Conservation (phyloP, 2,888 invertebrate genomes). For the Pristionchus maxplancki region DNA sequence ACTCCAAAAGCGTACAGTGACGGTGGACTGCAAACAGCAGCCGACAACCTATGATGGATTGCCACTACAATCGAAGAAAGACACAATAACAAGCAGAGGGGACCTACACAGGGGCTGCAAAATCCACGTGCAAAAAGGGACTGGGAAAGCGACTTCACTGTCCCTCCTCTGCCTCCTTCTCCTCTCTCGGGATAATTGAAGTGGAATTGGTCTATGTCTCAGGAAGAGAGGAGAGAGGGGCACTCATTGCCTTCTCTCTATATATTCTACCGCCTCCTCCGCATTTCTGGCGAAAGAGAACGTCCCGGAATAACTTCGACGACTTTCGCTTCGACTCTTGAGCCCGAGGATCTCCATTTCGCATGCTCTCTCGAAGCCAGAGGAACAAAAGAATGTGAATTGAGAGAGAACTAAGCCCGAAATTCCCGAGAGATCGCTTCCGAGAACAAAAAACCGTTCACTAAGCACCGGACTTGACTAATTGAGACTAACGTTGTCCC, state of each 20-base stretch:
- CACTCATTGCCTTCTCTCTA: slow-evolving; percentile 5
- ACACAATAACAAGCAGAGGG: neutral
- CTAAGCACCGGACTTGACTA: neutral
- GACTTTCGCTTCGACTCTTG: neutral
- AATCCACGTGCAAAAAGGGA: neutral
- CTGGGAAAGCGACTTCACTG: slow-evolving; percentile 8
- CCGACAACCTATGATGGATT: neutral
- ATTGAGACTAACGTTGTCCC: neutral
- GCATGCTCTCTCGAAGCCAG: too few relatives aligned
- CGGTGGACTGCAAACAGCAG: neutral
- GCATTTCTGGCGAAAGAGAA: neutral
- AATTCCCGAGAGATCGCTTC: neutral
- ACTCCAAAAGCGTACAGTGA: neutral
- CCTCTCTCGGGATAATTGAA: slow-evolving; percentile 38
- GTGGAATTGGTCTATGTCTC: slow-evolving; percentile 47
- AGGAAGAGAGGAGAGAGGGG: slow-evolving; percentile 4
- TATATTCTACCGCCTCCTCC: neutral
- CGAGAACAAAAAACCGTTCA: neutral
- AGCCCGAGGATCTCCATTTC: neutral
- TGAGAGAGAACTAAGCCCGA: neutral
- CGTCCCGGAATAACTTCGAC: neutral
- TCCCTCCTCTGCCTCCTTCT: neutral
- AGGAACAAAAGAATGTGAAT: too few relatives aligned
- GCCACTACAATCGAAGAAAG: neutral
- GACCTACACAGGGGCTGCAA: neutral